Evolutionary conservation across 2,888 invertebrate genomes (phyloP), one percentile per base, ranked within the genome.

Genomic region (Tuta absoluta): DNA sequence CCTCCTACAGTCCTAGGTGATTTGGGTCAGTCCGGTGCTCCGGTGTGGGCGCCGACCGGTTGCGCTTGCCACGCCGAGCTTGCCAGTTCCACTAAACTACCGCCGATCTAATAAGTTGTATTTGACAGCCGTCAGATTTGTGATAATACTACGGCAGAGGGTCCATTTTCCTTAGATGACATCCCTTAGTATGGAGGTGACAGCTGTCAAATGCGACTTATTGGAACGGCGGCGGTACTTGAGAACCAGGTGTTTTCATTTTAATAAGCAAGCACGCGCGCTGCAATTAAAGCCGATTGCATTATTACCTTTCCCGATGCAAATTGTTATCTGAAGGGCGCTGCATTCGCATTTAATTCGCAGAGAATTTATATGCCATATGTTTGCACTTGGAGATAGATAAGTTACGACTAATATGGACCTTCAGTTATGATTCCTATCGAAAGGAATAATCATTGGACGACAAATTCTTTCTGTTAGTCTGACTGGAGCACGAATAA

Each of bases 41-140:
- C 21, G 65, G 61, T 63, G 79, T 76, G 77, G 76, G 79, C 72
- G 73, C 61, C 58, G 64, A 69, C 69, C 72, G 71, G 71, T 72
- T 70, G 74, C 72, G 71, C 71, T 72, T 70, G 74, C 69, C 62
- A 60, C 68, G 69, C 66, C 68, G 66, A 68, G 66, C 63, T 56
- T 63, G 45, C 53, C 17, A 28, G 59, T 63, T 45, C 59, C 48
- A 23, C 51, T 53, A 53, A 8, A n/a, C n/a, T n/a, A n/a, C n/a
- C n/a, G n/a, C n/a, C n/a, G n/a, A n/a, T n/a, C n/a, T n/a, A n/a
- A n/a, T n/a, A n/a, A n/a, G n/a, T n/a, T n/a, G n/a, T n/a, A n/a
- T n/a, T n/a, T n/a, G n/a, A 10, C 19, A 8, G 37, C 8, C 37
- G 1, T 4, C 33, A 33, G 33, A 8, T 33, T 8, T 4, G 12